Evolutionary conservation across 2,888 invertebrate genomes (phyloP).

Genomic region (Andrena marginata): DNA sequence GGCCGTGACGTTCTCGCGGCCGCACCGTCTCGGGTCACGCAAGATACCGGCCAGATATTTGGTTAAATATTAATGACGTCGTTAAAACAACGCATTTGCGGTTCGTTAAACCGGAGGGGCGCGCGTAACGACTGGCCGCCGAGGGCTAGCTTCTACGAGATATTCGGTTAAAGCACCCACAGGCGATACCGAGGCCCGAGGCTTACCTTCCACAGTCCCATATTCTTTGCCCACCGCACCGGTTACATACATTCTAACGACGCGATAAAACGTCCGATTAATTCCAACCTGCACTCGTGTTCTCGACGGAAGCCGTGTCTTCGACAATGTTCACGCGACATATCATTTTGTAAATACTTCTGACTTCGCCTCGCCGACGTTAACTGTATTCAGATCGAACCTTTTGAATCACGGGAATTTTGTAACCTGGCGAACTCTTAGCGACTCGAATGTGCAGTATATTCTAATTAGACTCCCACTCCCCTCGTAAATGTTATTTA

Average conservation of each 20-base stretch:
- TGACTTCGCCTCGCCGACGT: neutral
- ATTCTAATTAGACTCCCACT: neutral
- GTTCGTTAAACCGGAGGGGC: conserved; percentile 83
- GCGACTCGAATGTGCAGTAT: too few relatives aligned
- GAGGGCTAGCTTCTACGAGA: conserved; percentile 73
- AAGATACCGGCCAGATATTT: conserved; percentile 79
- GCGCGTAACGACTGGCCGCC: conserved; percentile 77
- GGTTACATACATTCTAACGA: conserved; percentile 16
- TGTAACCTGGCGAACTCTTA: neutral
- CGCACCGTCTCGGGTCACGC: conserved; percentile 69
- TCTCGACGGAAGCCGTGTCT: neutral
- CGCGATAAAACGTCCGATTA: conserved; percentile 57
- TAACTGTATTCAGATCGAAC: neutral
- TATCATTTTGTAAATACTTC: neutral
- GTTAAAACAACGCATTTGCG: conserved; percentile 85
- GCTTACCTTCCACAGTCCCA: conserved; percentile 5
- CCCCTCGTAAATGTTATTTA: neutral
- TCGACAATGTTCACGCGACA: neutral
- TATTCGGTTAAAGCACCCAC: conserved; percentile 74
- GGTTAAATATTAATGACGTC: conserved; percentile 85
- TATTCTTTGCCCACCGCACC: conserved; percentile 35
- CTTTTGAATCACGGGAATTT: neutral
- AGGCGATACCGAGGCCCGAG: conserved; percentile 34
- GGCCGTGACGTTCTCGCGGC: conserved; percentile 54
- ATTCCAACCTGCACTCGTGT: conserved; percentile 14